These are phyloP conservation scores for Unio pictorum DNA, from an alignment of 2,888 invertebrate genomes.

Conservation along the genomic window DNA sequence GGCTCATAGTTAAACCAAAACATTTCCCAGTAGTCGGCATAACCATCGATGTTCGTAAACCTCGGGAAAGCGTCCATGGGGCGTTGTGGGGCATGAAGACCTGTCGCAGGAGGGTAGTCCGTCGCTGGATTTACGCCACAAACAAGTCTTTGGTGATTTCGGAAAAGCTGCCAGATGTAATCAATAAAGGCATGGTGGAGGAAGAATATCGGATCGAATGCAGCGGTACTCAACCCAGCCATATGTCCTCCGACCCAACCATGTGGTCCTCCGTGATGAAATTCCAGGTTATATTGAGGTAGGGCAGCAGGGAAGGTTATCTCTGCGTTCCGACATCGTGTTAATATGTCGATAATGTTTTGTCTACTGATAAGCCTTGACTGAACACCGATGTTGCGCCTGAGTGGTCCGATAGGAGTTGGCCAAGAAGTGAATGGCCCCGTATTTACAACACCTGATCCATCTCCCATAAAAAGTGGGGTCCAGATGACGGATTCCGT, in stretches of 20 bases:
- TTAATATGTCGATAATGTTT: not conserved
- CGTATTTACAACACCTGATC: conserved; percentile 36
- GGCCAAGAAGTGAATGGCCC: conserved; percentile 46
- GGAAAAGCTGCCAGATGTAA: conserved; percentile 49
- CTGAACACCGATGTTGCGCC: too few species aligned
- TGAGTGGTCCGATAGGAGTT: conserved; percentile 13
- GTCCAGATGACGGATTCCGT: conserved; percentile 46
- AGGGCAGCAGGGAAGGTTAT: conserved; percentile 24
- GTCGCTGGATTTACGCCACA: conserved; percentile 18
- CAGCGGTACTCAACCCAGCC: conserved; percentile 31
- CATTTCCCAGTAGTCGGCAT: conserved; percentile 13
- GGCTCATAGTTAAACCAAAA: conserved; percentile 22
- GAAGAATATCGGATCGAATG: conserved; percentile 51
- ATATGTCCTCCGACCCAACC: conserved; percentile 50
- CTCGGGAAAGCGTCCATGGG: conserved; percentile 19
- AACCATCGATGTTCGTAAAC: conserved; percentile 19
- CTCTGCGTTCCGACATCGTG: conserved; percentile 8
- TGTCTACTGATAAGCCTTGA: too few species aligned
- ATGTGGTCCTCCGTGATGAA: conserved; percentile 43
- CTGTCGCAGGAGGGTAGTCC: conserved; percentile 17
- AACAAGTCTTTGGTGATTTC: conserved; percentile 12
- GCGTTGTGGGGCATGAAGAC: conserved; percentile 1
- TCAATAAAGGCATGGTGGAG: conserved; percentile 51
- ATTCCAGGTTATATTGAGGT: conserved; percentile 38
- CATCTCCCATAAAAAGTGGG: conserved; percentile 36